phyloP scores from a whole-genome alignment of 1,140 invertebrate genomes.

The Formica exsecta region DNA sequence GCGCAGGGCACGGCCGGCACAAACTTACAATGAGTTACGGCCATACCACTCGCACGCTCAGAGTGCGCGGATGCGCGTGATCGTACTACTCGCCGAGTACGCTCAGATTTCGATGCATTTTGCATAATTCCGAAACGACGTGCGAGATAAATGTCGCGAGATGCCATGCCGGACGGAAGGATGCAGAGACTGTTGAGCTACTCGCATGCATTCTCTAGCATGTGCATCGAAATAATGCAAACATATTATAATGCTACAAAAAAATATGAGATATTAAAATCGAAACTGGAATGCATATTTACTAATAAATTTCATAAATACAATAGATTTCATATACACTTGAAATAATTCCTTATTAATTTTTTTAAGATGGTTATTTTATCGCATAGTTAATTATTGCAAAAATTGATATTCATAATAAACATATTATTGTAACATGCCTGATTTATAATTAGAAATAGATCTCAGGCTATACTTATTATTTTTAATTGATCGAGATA shows the following conservation, averaged over 20 bases:
- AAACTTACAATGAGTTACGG: constrained; percentile 48
- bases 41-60: constrained; percentile 44
- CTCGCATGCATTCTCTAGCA: neutral
- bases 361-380: neutral
- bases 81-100: constrained; percentile 33
- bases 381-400: neutral
- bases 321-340: neutral
- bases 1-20: constrained; percentile 23
- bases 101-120: constrained; percentile 63
- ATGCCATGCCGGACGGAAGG: neutral
- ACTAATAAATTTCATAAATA: too few relatives aligned
- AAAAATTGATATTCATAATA: neutral
- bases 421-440: neutral
- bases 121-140: constrained; percentile 69
- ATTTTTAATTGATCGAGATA: neutral
- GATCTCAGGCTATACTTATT: neutral
- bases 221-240: neutral
- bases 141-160: constrained; percentile 31
- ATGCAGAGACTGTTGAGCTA: neutral
- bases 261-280: too few relatives aligned
- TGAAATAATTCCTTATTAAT: neutral
- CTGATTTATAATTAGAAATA: neutral
- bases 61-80: constrained; percentile 20
- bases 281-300: too few relatives aligned
- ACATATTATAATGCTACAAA: neutral